A percentile compares a stretch with the other conserved stretches of the same genome.
These are phyloP conservation scores for Mallateleia sp. DNA, from an alignment of 2,888 invertebrate species.

Conservation along the genomic window DNA sequence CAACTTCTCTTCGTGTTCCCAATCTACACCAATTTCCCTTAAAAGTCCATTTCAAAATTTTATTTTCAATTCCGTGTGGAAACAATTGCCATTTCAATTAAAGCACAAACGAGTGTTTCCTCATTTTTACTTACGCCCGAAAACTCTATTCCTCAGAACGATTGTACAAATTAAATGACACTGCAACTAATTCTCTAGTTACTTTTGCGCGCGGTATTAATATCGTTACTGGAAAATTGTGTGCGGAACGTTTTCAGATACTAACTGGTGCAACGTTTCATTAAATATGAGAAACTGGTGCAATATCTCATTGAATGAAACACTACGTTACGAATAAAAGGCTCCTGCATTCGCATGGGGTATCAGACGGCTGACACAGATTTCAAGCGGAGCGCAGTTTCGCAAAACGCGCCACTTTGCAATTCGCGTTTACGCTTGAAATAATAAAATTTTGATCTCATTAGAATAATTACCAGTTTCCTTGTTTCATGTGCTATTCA, in stretches of 20 bases:
- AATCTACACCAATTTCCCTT: too few relatives aligned
- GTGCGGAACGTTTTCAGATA: conserved; percentile 21
- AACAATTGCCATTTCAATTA: background rate
- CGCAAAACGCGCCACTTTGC: conserved; percentile 30
- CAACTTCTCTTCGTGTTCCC: too few relatives aligned
- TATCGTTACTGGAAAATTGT: conserved; percentile 31
- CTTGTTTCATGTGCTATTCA: too few relatives aligned
- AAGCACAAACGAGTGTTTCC: background rate
- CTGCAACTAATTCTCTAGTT: conserved; percentile 28
- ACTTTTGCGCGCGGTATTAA: conserved; percentile 28
- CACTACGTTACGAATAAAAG: too few relatives aligned
- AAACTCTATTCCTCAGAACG: background rate
- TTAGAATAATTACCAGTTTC: conserved; percentile 36
- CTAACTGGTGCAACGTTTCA: too few relatives aligned
- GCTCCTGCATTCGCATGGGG: too few relatives aligned
- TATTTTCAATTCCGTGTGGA: background rate
- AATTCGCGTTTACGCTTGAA: conserved; percentile 25
- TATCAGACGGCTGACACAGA: too few relatives aligned
- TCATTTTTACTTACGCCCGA: background rate
- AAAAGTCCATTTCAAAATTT: too few relatives aligned
- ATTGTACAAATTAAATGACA: conserved; percentile 3
- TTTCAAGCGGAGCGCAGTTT: too few relatives aligned
- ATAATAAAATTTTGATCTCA: conserved; percentile 39
- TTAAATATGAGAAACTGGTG: too few relatives aligned
- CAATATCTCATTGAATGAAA: too few relatives aligned